Evolutionary conservation across 2,888 invertebrate genomes (phyloP).

Genomic region (Ectemnius continuus): DNA sequence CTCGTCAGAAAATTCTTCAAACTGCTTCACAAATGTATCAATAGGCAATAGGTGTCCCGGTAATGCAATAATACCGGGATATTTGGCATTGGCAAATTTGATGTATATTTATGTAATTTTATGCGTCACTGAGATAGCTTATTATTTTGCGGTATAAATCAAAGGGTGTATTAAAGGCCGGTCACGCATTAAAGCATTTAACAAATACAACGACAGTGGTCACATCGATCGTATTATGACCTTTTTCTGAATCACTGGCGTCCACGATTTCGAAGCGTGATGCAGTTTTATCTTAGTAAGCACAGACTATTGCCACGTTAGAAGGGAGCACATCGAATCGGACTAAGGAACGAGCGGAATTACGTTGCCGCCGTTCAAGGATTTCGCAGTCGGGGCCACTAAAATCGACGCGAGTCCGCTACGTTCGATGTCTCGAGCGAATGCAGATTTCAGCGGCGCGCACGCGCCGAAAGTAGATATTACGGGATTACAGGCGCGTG

Average conservation of each 20-base stretch:
- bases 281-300: neutral
- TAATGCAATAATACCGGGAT: no score
- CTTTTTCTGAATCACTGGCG: neutral
- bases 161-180: neutral
- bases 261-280: neutral
- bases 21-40: no score
- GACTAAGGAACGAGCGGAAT: neutral
- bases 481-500: constrained; percentile 52
- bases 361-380: neutral
- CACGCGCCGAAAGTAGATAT: constrained; percentile 4
- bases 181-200: neutral
- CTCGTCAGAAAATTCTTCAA: no score
- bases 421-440: neutral
- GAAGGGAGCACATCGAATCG: neutral
- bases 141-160: no score
- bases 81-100: no score
- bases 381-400: neutral
- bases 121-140: no score
- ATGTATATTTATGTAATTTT: no score
- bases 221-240: neutral
- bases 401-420: no score
- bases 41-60: no score
- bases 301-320: neutral
- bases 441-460: constrained; percentile 14
- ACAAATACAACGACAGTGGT: neutral